These are phyloP conservation scores for Hypanus sabinus DNA, from an alignment of 2,113 vertebrate genomes.

Conservation along the genomic window DNA sequence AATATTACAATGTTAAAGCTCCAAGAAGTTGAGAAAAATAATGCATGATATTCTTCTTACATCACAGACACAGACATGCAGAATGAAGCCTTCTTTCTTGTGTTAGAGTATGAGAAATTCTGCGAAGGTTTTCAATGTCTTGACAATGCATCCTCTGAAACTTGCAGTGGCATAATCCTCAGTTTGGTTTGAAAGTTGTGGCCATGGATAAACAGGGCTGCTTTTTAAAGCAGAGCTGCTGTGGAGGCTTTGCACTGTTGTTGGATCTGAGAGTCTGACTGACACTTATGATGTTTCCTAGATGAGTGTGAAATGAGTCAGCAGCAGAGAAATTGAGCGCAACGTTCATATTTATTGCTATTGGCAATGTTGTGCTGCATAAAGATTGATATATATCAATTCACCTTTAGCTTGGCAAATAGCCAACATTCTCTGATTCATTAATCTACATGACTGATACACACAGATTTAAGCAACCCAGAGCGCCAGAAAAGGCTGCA, in stretches of 20 bases:
- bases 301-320: constrained; percentile 30
- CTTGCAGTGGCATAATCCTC: background rate
- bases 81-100: background rate
- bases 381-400: constrained; percentile 27
- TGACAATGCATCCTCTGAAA: background rate
- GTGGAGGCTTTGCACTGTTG: background rate
- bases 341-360: background rate
- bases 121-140: background rate
- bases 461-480: background rate
- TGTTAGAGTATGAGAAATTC: background rate
- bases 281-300: background rate
- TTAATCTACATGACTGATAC: constrained; percentile 1
- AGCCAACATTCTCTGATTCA: constrained; percentile 23
- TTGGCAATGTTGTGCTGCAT: background rate
- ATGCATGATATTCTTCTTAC: background rate
- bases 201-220: background rate
- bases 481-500: background rate
- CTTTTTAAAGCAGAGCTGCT: background rate
- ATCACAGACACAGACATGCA: background rate
- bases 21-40: background rate
- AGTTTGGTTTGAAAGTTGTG: background rate
- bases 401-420: constrained; percentile 29
- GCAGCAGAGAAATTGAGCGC: constrained; percentile 26
- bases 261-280: background rate
- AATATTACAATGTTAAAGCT: background rate